phyloP scores from a whole-genome alignment of 2,888 invertebrate species.

The Rhodophaea formosa region DNA sequence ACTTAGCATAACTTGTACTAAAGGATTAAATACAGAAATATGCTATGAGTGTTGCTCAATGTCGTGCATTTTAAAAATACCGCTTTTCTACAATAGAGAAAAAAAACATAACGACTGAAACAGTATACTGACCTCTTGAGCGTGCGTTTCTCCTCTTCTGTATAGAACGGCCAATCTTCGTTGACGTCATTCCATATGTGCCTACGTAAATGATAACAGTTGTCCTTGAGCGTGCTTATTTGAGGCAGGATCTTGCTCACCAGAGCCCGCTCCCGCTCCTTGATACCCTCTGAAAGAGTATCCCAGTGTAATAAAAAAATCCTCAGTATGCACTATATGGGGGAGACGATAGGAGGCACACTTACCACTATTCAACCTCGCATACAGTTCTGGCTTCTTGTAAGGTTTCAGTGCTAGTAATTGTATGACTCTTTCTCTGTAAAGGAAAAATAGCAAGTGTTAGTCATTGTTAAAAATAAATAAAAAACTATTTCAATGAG shows the following conservation, averaged over 20 bases:
- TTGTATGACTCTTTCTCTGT: slow-evolving; percentile 96
- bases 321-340: slow-evolving; percentile 22
- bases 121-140: slow-evolving; percentile 85
- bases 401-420: slow-evolving; percentile 95
- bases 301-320: slow-evolving; percentile 36
- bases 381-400: slow-evolving; percentile 94
- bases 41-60: too few species aligned
- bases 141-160: slow-evolving; percentile 92
- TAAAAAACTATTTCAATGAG: too few species aligned
- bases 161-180: slow-evolving; percentile 96
- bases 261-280: slow-evolving; percentile 89
- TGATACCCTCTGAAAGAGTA: slow-evolving; percentile 89
- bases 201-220: slow-evolving; percentile 92
- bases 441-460: slow-evolving; percentile 61
- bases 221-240: slow-evolving; percentile 91
- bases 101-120: not conserved
- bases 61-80: too few species aligned
- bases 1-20: too few species aligned
- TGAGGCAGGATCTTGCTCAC: slow-evolving; percentile 90
- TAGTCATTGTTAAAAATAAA: not conserved
- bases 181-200: slow-evolving; percentile 96
- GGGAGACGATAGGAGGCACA: slow-evolving; percentile 30
- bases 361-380: slow-evolving; percentile 90
- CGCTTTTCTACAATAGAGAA: too few species aligned
- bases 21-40: too few species aligned